Base-by-base conservation (phyloP, 2,888 invertebrate species). In the Graphium colonna region DNA sequence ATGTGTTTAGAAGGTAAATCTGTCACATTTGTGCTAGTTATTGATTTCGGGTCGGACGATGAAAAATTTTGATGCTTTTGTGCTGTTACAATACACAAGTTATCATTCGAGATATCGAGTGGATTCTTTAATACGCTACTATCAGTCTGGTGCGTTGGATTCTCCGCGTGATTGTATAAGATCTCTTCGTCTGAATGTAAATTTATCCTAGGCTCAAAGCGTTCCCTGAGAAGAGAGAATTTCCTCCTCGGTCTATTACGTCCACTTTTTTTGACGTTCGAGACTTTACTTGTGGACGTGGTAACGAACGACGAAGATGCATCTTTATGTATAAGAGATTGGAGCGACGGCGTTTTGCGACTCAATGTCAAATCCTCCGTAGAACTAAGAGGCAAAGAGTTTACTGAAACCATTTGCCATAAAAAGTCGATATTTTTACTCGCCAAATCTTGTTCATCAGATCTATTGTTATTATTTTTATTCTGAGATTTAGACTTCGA, bases 211-310 rank as follows among this genome's bases (percentile, higher is more conserved):
- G 91, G 90, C 71, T 92, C 92, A 71, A 92, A 92, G 57, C 84
- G 86, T 64, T 92, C 92, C 62, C 91, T 81, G 13, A 92, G 68
- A 52, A 92, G 81, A 2, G 92, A 92, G 73, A 92, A 91, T 68
- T 92, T 92, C 60, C 92, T 76, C 53, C 91, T 80, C 0, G 92
- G 91, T 66, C 84, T 84, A 60, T 75, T 84, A 56, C 79, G 75
- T 9, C 68, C 64, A 41, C 67, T 76, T 64, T 88, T 90, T 65
- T 84, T 88, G n/a, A 73, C 70, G 56, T 82, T 83, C 5, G 79
- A 73, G 51, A 74, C 61, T 75, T 89, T 89, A 1, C 76, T 65
- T 5, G 63, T 58, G 16, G 75, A 59, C 4, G 71, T 64, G 56
- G 71, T 75, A 3, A 70, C 63, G 40, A 71, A 59, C 36, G 73